phyloP scores from a whole-genome alignment of 2,113 vertebrate genomes.

The Oreotrochilus melanogaster region DNA sequence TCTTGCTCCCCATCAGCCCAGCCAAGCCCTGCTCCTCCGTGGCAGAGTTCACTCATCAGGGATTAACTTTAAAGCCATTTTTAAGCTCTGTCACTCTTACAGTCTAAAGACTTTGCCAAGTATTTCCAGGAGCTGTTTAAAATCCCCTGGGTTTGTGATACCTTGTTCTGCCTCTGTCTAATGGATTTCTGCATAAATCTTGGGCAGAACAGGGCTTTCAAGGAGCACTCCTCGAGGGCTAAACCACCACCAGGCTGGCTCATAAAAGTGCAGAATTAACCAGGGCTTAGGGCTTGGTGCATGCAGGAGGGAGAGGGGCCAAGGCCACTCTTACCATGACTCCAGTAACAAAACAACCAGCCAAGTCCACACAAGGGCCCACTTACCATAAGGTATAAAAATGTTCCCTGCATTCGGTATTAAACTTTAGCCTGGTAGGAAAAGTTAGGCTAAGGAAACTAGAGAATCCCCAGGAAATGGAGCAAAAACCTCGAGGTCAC shows the following conservation, averaged over 20 bases:
- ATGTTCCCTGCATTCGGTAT: neutral
- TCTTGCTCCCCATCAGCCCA: neutral
- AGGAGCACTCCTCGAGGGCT: neutral
- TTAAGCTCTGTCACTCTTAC: neutral
- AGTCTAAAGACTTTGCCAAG: neutral
- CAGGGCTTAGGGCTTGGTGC: neutral
- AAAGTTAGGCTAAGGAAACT: neutral
- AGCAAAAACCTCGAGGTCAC: neutral
- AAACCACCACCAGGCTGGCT: neutral
- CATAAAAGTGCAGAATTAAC: neutral
- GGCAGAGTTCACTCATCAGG: accelerated
- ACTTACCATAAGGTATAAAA: accelerated
- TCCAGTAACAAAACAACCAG: neutral
- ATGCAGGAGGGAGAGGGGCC: neutral
- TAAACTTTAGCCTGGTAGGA: neutral
- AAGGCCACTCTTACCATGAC: accelerated
- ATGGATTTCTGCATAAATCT: neutral
- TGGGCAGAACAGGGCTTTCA: neutral
- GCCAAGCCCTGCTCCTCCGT: neutral
- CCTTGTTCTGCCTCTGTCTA: neutral
- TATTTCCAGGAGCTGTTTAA: neutral
- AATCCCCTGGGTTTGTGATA: neutral
- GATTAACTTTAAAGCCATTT: neutral
- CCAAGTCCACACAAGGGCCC: neutral
- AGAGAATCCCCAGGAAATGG: accelerated